Evolutionary conservation across 2,888 invertebrate species (phyloP), one percentile per base, ranked within the genome.

Genomic region (Cyrtodaria siliqua): DNA sequence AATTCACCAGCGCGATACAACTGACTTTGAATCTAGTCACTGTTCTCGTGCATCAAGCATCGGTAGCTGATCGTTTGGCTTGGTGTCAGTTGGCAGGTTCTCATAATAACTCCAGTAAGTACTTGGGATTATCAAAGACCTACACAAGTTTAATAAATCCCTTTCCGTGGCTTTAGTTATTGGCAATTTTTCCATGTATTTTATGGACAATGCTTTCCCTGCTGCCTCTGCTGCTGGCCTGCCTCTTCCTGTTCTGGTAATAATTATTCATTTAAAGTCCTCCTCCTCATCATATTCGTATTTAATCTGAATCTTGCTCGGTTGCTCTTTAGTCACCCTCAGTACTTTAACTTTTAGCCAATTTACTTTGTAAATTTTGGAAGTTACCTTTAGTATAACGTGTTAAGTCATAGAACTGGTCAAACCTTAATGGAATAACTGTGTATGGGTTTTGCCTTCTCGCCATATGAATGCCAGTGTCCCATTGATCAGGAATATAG

Each of bases 381-480:
- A 9, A 40, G 9, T 16, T 52, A 4, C 9, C 26, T 33, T 53
- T 40, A 1, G 63, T 16, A 40, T 50, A 23, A 6, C 2, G 1
- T 26, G 52, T 63, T 24, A 63, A 26, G 18, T 63, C 20, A 26
- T 16, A 64, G 23, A 64, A 55, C 12, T 3, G 23, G 14, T 47
- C 23, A 29, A 57, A 55, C 29, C 59, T 42, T 44, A 60, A 14
- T 1, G 56, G 61, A 6, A 49, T 20, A 16, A 49, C 50, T 16
- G 18, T 29, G 47, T 57, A 66, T 8, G 66, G n/a, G 56, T n/a
- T 42, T 8, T 59, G 33, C 26, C 60, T 50, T 20, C 72, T 50
- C 9, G 72, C 64, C 59, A 64, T 59, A 6, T 59, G 52, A 9
- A 72, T 14, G 24, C 44, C 33, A 23, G 60, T 72, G n/a, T 72